phyloP scores from a whole-genome alignment of 1,140 invertebrate species.

The Caenorhabditis remanei region DNA sequence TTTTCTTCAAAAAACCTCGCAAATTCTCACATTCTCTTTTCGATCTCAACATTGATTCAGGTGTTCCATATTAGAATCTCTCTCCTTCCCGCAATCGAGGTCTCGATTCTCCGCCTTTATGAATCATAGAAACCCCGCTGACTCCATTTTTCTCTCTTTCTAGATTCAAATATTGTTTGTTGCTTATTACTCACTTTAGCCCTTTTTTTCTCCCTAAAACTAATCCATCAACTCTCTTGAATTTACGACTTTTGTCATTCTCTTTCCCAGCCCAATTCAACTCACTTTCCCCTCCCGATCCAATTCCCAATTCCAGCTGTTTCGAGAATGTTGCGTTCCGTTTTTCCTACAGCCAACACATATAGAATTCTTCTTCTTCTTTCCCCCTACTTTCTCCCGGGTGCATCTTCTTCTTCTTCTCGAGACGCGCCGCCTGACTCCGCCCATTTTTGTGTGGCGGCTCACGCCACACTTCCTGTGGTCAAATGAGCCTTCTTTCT shows the following conservation, averaged over 20 bases:
- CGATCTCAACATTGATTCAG: too few species aligned
- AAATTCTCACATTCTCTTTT: too few species aligned
- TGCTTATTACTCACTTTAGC: neutral
- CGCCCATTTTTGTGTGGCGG: conserved; percentile 25
- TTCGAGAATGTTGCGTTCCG: conserved; percentile 34
- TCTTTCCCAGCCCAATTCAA: neutral
- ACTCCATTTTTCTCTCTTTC: too few species aligned
- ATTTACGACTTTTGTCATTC: conserved; percentile 24
- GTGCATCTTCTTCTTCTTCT: conserved; percentile 37
- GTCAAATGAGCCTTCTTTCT: conserved; percentile 23
- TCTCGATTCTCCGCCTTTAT: too few species aligned
- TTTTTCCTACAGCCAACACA: neutral
- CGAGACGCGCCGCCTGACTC: conserved; percentile 12
- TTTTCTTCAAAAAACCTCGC: too few species aligned
- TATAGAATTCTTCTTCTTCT: conserved; percentile 3
- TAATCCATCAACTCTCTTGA: conserved; percentile 3
- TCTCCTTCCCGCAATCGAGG: too few species aligned
- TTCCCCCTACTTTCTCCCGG: conserved; percentile 1
- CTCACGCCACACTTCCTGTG: conserved; percentile 54
- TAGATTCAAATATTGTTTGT: too few species aligned
- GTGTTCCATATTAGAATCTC: too few species aligned
- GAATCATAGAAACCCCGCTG: too few species aligned
- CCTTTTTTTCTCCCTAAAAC: neutral
- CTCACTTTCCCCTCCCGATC: neutral
- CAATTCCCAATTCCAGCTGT: conserved; percentile 16